Conservation (phyloP, 2,113 vertebrate genomes). For the Dasypus novemcinctus region DNA sequence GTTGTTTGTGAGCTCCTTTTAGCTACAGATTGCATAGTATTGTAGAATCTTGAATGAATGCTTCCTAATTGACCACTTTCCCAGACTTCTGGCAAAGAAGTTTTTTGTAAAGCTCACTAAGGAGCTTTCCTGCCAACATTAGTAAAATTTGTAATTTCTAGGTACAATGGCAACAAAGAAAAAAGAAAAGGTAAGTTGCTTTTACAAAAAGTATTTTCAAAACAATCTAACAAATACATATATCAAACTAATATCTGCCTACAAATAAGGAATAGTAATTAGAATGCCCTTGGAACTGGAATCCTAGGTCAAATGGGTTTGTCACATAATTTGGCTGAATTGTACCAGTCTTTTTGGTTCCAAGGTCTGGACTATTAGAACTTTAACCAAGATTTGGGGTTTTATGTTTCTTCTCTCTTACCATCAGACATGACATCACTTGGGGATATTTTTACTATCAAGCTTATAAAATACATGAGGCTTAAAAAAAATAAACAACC, state of each 20-base stretch:
- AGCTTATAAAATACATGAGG: conserved; percentile 74
- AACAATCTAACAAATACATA: neutral
- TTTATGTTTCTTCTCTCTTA: conserved; percentile 78
- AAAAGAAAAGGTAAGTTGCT: neutral
- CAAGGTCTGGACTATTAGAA: conserved; percentile 41
- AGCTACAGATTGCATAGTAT: neutral
- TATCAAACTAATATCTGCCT: conserved; percentile 37
- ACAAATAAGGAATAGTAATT: conserved; percentile 34
- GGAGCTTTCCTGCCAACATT: neutral
- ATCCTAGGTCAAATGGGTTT: neutral
- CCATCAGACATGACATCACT: conserved; percentile 82
- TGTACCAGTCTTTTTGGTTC: conserved; percentile 48
- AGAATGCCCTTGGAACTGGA: conserved; percentile 29
- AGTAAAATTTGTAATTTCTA: neutral
- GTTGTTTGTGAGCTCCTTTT: neutral
- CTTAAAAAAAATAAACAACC: conserved; percentile 28
- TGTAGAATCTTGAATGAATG: neutral
- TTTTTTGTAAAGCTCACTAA: neutral
- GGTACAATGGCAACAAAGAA: neutral
- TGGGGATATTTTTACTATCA: conserved; percentile 76
- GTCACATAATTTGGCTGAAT: conserved; percentile 12
- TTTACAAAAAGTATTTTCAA: conserved; percentile 11
- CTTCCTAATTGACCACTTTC: neutral
- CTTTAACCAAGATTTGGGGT: conserved; percentile 58
- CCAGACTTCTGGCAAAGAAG: neutral